Evolutionary conservation across 2,888 invertebrate genomes (phyloP), one percentile per base, ranked within the genome.

Genomic region (Dasysyrphus albostriatus): DNA sequence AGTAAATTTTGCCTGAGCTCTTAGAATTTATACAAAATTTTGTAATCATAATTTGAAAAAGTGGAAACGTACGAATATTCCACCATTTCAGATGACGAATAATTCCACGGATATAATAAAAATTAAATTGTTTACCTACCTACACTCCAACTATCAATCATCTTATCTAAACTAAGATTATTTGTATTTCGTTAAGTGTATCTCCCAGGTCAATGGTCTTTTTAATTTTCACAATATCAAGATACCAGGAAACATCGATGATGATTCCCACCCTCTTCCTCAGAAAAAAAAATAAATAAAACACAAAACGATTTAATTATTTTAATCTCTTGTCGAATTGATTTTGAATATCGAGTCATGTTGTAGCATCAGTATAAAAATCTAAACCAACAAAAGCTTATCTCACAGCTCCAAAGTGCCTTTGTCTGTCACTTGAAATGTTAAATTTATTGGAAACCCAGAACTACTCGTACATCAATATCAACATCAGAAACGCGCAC

Each of bases 351-450:
- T 51, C 51, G 29, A n/a, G 2, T 63, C n/a, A 39, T 44, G n/a
- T 8, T 44, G n/a, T 8, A 44, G n/a, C 61, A 61, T 61, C 24
- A 61, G 7, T 10, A n/a, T n/a, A 5, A 65, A 63, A 24, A 24
- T 63, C 44, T 32, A 63, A 44, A 29, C 44, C 16, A 44, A 47
- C 47, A 65, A 47, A 29, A 63, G n/a, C 39, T 29, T 61, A 61
- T 37, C 63, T 39, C 10, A n/a, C 10, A n/a, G n/a, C 9, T 24
- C 24, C 29, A 24, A n/a, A 19, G 29, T 63, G 29, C 51, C 47
- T 67, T 37, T 69, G 69, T 54, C n/a, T 39, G 29, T 69, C 69
- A 69, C 24, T 39, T 54, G 29, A 69, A 54, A 54, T 69, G 65
- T 49, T 49, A 67, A 67, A 69, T 51, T 69, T 29, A 39, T 69